phyloP scores from a whole-genome alignment of 2,888 invertebrate genomes.

The Dilophus febrilis region DNA sequence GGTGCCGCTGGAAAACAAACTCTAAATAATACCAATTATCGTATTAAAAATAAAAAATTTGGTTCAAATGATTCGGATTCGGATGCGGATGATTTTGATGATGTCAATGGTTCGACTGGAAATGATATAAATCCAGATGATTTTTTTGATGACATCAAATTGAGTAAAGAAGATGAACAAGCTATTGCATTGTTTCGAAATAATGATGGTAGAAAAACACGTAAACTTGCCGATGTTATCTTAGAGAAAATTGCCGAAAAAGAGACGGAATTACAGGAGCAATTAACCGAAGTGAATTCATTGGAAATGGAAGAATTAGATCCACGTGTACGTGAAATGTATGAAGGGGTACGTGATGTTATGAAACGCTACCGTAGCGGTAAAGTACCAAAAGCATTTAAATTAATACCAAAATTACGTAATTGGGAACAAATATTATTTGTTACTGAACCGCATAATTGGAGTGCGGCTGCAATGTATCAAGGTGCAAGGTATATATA shows the following conservation, averaged over 20 bases:
- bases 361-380: conserved; percentile 83
- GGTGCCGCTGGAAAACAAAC: background rate
- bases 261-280: conserved; percentile 71
- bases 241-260: conserved; percentile 86
- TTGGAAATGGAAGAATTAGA: conserved; percentile 69
- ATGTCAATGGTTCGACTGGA: background rate
- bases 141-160: conserved; percentile 53
- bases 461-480: conserved; percentile 97
- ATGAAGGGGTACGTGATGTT: conserved; percentile 71
- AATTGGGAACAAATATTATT: conserved; percentile 91
- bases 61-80: conserved; percentile 37
- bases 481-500: conserved; percentile 35
- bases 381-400: conserved; percentile 95
- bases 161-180: conserved; percentile 76
- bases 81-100: conserved; percentile 19
- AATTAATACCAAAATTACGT: conserved; percentile 77
- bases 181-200: conserved; percentile 62
- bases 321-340: conserved; percentile 11
- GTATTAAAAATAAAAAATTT: conserved; percentile 15
- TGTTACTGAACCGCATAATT: conserved; percentile 78
- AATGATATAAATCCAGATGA: conserved; percentile 33
- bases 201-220: conserved; percentile 31
- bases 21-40: background rate
- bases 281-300: conserved; percentile 62
- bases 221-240: conserved; percentile 79